Evolutionary conservation across 92 coral and sea anemone species (phyloP), one percentile per base, ranked within the genome.

Genomic region (Desmophyllum pertusum): DNA sequence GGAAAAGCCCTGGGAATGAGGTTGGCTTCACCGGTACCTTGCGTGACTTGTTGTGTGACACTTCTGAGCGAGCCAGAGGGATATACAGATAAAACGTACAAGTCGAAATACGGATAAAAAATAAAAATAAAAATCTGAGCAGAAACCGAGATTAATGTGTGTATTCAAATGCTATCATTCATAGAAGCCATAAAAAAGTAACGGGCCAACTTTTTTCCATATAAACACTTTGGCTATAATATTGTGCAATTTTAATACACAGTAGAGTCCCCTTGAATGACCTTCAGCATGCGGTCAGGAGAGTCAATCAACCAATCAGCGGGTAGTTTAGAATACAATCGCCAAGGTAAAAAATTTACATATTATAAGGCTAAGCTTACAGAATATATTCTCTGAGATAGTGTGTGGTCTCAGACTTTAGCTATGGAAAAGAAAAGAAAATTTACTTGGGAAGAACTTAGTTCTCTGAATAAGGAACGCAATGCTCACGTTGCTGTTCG

Each of bases 401-500:
- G 17, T 33, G 27, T 15, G 14, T 21, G 18, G 14, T 10, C 46
- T 29, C 70, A 3, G 35, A 5, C 27, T n/a, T 2, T 40, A 64
- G 8, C 8, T 53, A 89, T 78, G 84, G 86, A 76, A 37, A 63
- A 41, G 39, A 87, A 85, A 84, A 91, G 77, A 62, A 75, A 86
- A 1, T 96, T 92, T 55, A 96, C 98, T 10, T 92, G 95, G 95
- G 86, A 94, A 70, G 96, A 94, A 53, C 87, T 96, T 11, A 48
- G 91, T 64, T 70, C 77, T 1, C 88, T 90, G 62, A 93, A 94
- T 83, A 76, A 86, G 0, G 72, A 90, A 50, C 75, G 90, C 8
- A 91, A 93, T 67, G 96, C 96, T 55, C 93, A 89, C 68, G 85
- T 96, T 2, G 96, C 94, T 0, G 86, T 94, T 11, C 90, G 94